Base-by-base conservation (phyloP, 2,888 invertebrate species). In the Chesias legatella region DNA sequence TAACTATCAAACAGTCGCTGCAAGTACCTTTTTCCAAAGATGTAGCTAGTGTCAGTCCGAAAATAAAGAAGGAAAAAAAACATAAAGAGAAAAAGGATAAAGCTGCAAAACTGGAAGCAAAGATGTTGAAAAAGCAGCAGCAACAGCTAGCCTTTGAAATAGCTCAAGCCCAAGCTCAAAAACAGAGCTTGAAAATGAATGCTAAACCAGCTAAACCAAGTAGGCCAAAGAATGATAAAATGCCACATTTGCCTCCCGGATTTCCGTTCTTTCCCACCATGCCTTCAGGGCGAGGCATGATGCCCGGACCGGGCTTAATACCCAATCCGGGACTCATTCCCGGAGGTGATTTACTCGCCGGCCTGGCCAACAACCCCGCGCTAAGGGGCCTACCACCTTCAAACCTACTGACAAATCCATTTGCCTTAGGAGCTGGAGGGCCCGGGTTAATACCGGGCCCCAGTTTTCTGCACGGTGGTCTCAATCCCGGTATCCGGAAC, bases 391-490 rank as follows among this genome's bases (percentile, higher is more conserved):
- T 88, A 20, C 69, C 73, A 26, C 56, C 75, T 8, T 73, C 85
- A 24, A 84, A 79, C 63, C 67, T 88, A 53, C 63, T 90, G 34
- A 80, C 82, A 2, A 90, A 90, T 67, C 82, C 90, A 24, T 89
- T 89, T 79, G 80, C 90, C 56, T 58, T 89, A 66, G 72, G 81
- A 58, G 64, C 81, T 68, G 73, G 90, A 66, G 90, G 90, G 0
- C 91, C 92, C 7, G 92, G 92, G 21, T 78, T 93, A 29, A 92
- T 93, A 62, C 92, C 92, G 3, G 83, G 89, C 6, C 86, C 90
- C 23, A 77, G 79, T 56, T 85, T 82, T 56, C 60, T 86, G 46
- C 64, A 76, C 23, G 76, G 79, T 21, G 67, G 67, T 23, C 56
- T 82, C 13, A 74, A 72, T 10, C 61, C 77, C 10, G 77, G 79